Percentiles rank a stretch among this genome's conserved stretches.
phyloP scores from a whole-genome alignment of 2,797 vertebrate genomes.

The Muscicapa comitata region DNA sequence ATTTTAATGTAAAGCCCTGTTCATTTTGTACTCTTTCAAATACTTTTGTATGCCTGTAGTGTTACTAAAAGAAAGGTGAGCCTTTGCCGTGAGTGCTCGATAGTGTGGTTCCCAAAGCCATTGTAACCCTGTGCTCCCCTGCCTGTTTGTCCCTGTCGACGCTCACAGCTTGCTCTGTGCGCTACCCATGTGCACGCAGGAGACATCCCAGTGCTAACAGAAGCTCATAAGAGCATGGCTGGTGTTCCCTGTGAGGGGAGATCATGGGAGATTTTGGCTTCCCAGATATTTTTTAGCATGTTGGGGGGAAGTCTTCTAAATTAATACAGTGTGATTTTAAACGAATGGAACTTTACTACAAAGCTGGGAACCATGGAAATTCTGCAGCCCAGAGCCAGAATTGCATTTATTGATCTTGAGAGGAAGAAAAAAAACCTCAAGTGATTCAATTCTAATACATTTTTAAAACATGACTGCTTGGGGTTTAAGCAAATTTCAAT shows the following conservation, averaged over 20 bases:
- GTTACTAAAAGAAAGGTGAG: neutral
- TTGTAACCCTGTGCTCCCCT: slow-evolving; percentile 61
- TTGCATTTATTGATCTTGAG: neutral
- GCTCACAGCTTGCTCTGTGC: slow-evolving; percentile 73
- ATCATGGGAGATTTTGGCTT: neutral
- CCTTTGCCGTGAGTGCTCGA: slow-evolving; percentile 5
- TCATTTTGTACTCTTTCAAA: slow-evolving; percentile 55
- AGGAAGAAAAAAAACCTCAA: neutral
- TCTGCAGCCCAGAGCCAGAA: neutral
- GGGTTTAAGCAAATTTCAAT: neutral
- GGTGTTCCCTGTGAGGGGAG: neutral
- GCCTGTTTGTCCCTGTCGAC: slow-evolving; percentile 52
- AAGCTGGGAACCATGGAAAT: neutral
- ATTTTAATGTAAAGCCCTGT: slow-evolving; percentile 84
- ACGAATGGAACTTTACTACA: neutral
- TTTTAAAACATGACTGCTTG: neutral
- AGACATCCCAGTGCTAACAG: slow-evolving; percentile 53
- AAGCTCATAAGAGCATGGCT: slow-evolving; percentile 69
- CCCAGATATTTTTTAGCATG: neutral
- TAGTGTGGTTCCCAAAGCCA: slow-evolving; percentile 13
- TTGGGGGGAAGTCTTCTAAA: neutral
- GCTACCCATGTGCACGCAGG: slow-evolving; percentile 73
- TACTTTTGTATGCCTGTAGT: slow-evolving; percentile 42
- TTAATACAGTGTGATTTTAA: neutral
- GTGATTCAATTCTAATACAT: neutral